phyloP scores from a whole-genome alignment of 2,888 invertebrate species.

The Nomada goodeniana region DNA sequence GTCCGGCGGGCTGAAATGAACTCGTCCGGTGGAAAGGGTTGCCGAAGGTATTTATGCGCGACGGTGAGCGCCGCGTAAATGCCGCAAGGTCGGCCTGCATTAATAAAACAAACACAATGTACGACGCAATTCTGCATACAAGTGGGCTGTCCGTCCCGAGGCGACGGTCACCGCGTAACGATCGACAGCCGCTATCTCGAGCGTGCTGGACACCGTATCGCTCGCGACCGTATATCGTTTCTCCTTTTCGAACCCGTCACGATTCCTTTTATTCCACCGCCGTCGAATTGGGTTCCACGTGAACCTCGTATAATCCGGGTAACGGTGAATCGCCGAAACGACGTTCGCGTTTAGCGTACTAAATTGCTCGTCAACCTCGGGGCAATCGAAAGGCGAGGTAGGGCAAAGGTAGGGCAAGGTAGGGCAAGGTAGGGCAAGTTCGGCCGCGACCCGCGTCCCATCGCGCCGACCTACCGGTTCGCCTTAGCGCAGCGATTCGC shows the following conservation, averaged over 20 bases:
- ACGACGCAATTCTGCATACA: conserved; percentile 79
- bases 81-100: conserved; percentile 81
- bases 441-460: not conserved
- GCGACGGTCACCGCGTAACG: conserved; percentile 70
- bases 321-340: conserved; percentile 15
- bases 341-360: conserved; percentile 2
- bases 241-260: not conserved
- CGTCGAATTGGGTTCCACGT: not conserved
- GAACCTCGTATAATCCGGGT: conserved; percentile 19
- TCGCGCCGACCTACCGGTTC: conserved; percentile 38
- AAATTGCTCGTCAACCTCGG: conserved; percentile 11
- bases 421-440: not conserved
- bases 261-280: not conserved
- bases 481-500: conserved; percentile 42
- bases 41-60: conserved; percentile 62
- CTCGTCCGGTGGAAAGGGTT: conserved; percentile 63
- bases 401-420: not conserved
- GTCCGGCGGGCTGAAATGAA: conserved; percentile 58
- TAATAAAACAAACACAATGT: conserved; percentile 84
- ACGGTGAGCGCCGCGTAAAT: conserved; percentile 63
- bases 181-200: conserved; percentile 71
- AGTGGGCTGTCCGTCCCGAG: conserved; percentile 71
- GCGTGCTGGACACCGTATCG: conserved; percentile 50
- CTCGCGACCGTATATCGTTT: conserved; percentile 21
- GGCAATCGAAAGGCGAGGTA: conserved; percentile 12